Conservation (phyloP, 2,797 vertebrate species). For the Anisognathus igniventris region DNA sequence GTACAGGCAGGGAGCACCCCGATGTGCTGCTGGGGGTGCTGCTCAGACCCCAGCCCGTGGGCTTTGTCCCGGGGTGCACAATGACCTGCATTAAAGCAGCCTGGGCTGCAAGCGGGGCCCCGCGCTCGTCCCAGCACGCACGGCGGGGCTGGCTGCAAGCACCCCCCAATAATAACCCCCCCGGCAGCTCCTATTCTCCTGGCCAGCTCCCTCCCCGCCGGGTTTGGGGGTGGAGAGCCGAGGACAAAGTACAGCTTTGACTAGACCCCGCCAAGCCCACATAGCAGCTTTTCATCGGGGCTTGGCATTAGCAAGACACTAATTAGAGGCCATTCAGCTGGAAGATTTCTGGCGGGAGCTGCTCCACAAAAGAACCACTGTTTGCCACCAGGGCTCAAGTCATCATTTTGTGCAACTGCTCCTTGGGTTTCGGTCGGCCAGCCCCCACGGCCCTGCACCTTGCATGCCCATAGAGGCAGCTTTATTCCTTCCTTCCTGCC, state of each 20-base stretch:
- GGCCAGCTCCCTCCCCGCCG: constrained; percentile 25
- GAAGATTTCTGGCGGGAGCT: constrained; percentile 58
- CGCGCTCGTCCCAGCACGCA: not conserved
- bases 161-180: constrained; percentile 25
- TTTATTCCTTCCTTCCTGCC: constrained; percentile 64
- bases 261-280: constrained; percentile 53
- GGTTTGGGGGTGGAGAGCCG: constrained; percentile 33
- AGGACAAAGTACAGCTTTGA: constrained; percentile 71
- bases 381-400: constrained; percentile 49
- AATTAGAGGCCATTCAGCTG: constrained; percentile 74
- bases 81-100: constrained; percentile 15
- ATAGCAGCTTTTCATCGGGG: constrained; percentile 68
- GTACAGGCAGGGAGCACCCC: not conserved
- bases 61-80: constrained; percentile 44
- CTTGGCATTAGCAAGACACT: constrained; percentile 65
- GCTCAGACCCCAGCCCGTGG: not conserved
- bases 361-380: constrained; percentile 58
- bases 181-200: constrained; percentile 43
- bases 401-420: constrained; percentile 50
- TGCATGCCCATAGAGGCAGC: constrained; percentile 46
- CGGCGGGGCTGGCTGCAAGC: not conserved
- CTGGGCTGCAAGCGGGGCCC: not conserved
- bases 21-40: accelerated
- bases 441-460: constrained; percentile 45
- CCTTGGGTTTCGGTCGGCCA: constrained; percentile 53